Conservation (phyloP, 2,888 invertebrate species). For the Torymus texanus region DNA sequence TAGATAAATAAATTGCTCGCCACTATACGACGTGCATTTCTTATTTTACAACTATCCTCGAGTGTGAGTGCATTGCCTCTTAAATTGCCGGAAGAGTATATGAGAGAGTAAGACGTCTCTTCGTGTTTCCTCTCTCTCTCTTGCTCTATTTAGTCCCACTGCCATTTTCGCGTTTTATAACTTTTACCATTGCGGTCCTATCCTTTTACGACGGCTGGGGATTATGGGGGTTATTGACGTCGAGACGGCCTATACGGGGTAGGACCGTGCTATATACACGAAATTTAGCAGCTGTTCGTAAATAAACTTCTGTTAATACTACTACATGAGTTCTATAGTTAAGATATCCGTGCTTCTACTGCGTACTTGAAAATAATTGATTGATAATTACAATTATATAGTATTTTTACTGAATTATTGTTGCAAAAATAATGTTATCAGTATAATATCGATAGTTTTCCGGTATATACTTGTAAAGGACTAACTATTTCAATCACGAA, state of each 20-base stretch:
- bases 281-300: too few species aligned
- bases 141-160: background rate
- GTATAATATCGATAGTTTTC: too few species aligned
- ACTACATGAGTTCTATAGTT: too few species aligned
- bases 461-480: too few species aligned
- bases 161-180: conserved; percentile 67
- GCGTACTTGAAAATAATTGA: too few species aligned
- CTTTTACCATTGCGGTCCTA: conserved; percentile 32
- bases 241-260: background rate
- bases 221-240: conserved; percentile 16
- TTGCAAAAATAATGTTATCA: too few species aligned
- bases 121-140: background rate
- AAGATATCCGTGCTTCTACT: too few species aligned
- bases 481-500: too few species aligned
- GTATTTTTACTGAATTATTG: too few species aligned
- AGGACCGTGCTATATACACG: too few species aligned
- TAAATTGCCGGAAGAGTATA: background rate
- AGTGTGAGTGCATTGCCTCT: background rate
- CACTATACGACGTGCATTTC: background rate
- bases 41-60: conserved; percentile 6
- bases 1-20: background rate
- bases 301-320: too few species aligned
- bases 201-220: background rate
- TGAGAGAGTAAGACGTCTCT: background rate
- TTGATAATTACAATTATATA: too few species aligned